These are phyloP conservation scores for Nannoperca obscura DNA, from an alignment of 2,797 vertebrate species.

Conservation along the genomic window DNA sequence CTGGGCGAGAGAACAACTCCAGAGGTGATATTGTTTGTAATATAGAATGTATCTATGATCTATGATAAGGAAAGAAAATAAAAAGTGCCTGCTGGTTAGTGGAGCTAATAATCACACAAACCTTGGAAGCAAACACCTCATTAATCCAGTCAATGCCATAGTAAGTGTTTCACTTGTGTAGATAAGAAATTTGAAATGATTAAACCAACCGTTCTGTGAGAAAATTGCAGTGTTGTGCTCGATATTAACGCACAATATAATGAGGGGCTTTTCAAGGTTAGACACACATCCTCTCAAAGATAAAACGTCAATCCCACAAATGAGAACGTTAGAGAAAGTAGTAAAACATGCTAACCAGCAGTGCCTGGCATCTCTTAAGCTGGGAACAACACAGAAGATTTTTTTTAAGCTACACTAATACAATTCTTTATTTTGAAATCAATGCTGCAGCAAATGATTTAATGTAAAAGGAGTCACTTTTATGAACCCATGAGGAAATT, in stretches of 20 bases:
- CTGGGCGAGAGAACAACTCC: neutral
- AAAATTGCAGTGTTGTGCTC: neutral
- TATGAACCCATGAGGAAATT: neutral
- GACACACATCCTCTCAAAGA: constrained; percentile 11
- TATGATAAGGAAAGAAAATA: neutral
- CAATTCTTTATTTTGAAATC: neutral
- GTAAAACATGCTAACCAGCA: neutral
- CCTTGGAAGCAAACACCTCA: neutral
- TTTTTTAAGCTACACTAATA: neutral
- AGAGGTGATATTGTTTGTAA: constrained; percentile 15
- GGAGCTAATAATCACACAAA: neutral
- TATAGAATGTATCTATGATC: neutral
- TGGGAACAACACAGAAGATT: neutral
- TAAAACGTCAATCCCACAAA: constrained; percentile 1
- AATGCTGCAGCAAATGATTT: neutral
- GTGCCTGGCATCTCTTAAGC: neutral
- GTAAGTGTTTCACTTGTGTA: neutral
- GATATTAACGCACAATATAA: constrained; percentile 3
- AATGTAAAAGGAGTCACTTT: neutral
- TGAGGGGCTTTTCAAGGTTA: constrained; percentile 21
- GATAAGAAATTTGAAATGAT: neutral
- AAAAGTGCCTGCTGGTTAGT: neutral
- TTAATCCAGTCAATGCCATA: constrained; percentile 9
- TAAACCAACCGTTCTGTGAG: neutral
- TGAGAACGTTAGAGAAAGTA: neutral